Percentiles rank a stretch among this genome's conserved stretches.
Evolutionary conservation across 2,797 vertebrate species (phyloP).

Genomic region (Characodon lateralis): DNA sequence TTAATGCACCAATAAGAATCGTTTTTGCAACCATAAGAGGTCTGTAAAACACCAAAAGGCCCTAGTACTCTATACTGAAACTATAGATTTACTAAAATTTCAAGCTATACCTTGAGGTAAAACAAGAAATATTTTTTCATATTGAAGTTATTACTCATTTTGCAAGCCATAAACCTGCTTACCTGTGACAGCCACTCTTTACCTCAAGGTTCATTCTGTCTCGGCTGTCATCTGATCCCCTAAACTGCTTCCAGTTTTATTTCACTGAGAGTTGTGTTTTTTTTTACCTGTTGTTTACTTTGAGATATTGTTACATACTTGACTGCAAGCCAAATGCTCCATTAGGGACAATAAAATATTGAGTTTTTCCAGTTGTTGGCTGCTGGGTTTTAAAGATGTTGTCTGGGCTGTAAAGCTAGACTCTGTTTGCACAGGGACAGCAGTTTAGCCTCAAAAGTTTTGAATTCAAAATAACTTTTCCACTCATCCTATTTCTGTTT

Average conservation of each 20-base stretch:
- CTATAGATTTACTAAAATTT: conserved; percentile 24
- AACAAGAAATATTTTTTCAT: conserved; percentile 44
- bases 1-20: conserved; percentile 19
- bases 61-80: conserved; percentile 5
- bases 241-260: conserved; percentile 35
- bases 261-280: conserved; percentile 43
- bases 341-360: conserved; percentile 68
- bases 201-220: conserved; percentile 32
- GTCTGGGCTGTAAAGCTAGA: conserved; percentile 39
- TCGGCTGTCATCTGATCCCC: conserved; percentile 34
- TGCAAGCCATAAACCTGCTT: conserved; percentile 48
- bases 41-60: conserved; percentile 27
- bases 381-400: conserved; percentile 48
- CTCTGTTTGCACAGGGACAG: conserved; percentile 31
- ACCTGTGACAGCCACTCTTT: conserved; percentile 56
- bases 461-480: conserved; percentile 38
- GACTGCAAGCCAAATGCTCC: conserved; percentile 66
- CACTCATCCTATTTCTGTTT: conserved; percentile 7
- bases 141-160: conserved; percentile 50
- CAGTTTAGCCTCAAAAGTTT: conserved; percentile 35
- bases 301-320: conserved; percentile 58
- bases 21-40: conserved; percentile 23
- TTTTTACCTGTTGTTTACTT: conserved; percentile 59
- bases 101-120: conserved; percentile 37
- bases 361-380: conserved; percentile 49